These are phyloP conservation scores for Todiramphus chloris DNA, from an alignment of 2,113 vertebrate species.

Conservation along the genomic window DNA sequence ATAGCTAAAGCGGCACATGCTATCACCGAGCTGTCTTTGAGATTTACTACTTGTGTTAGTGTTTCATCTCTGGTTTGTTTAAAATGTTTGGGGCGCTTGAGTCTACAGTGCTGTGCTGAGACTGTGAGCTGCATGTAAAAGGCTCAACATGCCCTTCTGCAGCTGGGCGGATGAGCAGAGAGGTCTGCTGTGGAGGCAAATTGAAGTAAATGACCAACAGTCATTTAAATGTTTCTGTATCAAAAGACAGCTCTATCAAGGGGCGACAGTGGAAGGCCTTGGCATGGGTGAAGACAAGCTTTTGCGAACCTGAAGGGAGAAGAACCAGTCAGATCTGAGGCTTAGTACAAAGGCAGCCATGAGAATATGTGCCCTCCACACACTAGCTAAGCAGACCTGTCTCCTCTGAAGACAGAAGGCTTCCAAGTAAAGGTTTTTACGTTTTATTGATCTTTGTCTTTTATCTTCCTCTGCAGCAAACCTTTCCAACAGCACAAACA, in stretches of 20 bases:
- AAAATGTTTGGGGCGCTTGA: slow-evolving; percentile 37
- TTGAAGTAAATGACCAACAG: neutral
- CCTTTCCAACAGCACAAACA: slow-evolving; percentile 28
- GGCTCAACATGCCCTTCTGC: neutral
- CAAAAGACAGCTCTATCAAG: neutral
- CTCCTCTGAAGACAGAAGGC: slow-evolving; percentile 15
- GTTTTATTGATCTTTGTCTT: slow-evolving; percentile 55
- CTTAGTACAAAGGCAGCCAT: neutral
- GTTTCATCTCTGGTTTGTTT: slow-evolving; percentile 57
- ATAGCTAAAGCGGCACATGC: slow-evolving; percentile 62
- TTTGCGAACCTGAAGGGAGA: neutral
- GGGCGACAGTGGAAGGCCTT: neutral
- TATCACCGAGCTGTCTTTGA: slow-evolving; percentile 64
- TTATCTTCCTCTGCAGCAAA: slow-evolving; percentile 48
- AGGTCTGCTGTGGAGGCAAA: neutral
- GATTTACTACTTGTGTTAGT: slow-evolving; percentile 63
- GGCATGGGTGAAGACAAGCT: neutral
- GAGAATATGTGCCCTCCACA: accelerated
- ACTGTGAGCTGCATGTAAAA: slow-evolving; percentile 32
- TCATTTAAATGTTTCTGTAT: neutral
- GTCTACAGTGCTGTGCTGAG: neutral
- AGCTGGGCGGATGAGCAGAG: neutral
- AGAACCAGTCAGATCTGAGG: neutral
- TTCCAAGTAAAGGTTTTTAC: slow-evolving; percentile 35
- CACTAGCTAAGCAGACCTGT: neutral